Evolutionary conservation across 2,797 vertebrate genomes (phyloP).

Genomic region (Muscicapa comitata): DNA sequence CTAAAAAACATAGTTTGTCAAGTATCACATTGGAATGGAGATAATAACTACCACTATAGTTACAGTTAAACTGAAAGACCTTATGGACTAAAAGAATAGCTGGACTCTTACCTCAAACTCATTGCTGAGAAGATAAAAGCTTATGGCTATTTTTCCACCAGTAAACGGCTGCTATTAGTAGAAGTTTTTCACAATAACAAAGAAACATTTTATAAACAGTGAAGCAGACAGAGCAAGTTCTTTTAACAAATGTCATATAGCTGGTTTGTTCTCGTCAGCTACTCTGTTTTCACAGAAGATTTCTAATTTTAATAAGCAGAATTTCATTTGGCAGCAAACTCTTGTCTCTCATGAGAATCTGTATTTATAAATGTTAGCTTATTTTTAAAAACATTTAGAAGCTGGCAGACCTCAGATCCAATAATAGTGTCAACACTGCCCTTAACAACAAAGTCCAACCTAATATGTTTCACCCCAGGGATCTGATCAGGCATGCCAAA

Average conservation of each 20-base stretch:
- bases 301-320: slow-evolving; percentile 35
- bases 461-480: background rate
- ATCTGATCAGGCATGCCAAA: background rate
- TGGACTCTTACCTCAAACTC: background rate
- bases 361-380: slow-evolving; percentile 42
- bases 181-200: slow-evolving; percentile 1
- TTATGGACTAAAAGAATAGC: background rate
- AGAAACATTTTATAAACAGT: slow-evolving; percentile 4
- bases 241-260: slow-evolving; percentile 6
- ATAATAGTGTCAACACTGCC: slow-evolving; percentile 23
- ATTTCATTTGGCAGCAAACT: slow-evolving; percentile 30
- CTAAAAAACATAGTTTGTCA: background rate
- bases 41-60: background rate
- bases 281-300: slow-evolving; percentile 33
- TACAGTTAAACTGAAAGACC: background rate
- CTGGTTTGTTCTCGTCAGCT: background rate
- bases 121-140: background rate
- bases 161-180: background rate
- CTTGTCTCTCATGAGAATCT: slow-evolving; percentile 7
- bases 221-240: background rate
- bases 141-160: background rate
- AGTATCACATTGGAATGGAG: background rate
- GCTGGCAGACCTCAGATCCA: slow-evolving; percentile 35
- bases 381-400: slow-evolving; percentile 37
- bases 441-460: background rate